A percentile compares a stretch with the other conserved stretches of the same genome.
Conservation (phyloP, 2,888 invertebrate species). For the Ellobium chinense region DNA sequence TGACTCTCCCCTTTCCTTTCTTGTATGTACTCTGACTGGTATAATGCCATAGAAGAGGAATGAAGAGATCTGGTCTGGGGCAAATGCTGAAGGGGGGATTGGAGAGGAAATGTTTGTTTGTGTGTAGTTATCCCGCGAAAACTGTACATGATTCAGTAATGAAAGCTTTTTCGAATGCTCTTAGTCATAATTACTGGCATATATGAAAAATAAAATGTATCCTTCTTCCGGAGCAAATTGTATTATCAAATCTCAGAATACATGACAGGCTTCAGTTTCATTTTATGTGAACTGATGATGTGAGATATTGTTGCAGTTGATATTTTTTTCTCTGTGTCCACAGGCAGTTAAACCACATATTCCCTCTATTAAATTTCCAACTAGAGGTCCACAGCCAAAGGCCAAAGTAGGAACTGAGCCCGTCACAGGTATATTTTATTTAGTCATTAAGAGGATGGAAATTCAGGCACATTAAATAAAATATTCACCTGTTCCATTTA, state of each 20-base stretch:
- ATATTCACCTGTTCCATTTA: too few species aligned
- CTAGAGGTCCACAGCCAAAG: constrained; percentile 16
- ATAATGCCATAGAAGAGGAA: too few species aligned
- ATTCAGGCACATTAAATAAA: too few species aligned
- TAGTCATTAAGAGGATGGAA: not conserved
- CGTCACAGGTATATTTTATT: constrained; percentile 5
- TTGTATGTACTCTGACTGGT: too few species aligned
- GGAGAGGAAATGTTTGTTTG: not conserved
- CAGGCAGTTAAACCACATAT: constrained; percentile 52
- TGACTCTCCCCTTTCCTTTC: too few species aligned
- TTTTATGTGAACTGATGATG: not conserved
- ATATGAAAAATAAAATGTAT: not conserved
- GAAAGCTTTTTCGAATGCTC: too few species aligned
- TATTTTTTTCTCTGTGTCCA: not conserved
- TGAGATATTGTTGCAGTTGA: not conserved
- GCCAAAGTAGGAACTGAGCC: not conserved
- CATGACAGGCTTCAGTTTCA: too few species aligned
- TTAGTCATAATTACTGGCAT: too few species aligned
- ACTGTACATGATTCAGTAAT: not conserved
- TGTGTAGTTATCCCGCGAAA: not conserved
- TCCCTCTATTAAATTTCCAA: constrained; percentile 51
- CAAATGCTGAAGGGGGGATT: not conserved
- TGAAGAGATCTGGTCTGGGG: too few species aligned
- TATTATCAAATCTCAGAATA: too few species aligned
- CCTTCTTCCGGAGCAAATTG: too few species aligned